Evolutionary conservation across 1,140 invertebrate species (phyloP).

Genomic region (Bombus superbus): DNA sequence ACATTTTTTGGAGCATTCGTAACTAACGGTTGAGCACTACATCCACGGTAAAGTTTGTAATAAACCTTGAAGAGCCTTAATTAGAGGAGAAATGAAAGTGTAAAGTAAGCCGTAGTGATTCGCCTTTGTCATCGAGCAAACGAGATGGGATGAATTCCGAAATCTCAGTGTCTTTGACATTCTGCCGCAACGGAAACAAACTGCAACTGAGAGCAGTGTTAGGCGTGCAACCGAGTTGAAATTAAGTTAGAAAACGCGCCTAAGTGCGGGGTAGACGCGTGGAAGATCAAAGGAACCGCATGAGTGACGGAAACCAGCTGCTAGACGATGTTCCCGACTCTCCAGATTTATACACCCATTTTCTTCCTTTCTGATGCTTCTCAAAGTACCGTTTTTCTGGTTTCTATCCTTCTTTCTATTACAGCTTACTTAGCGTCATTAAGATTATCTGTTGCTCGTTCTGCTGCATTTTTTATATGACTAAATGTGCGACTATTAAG

Average conservation of each 20-base stretch:
- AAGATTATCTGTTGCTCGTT: not conserved
- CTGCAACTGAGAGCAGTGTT: not conserved
- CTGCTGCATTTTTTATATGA: too few relatives aligned
- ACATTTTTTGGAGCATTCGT: not conserved
- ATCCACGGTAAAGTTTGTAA: not conserved
- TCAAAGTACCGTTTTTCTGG: conserved; percentile 54
- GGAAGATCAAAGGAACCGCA: conserved; percentile 75
- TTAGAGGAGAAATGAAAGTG: not conserved
- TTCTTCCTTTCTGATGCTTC: conserved; percentile 66
- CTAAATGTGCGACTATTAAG: too few relatives aligned
- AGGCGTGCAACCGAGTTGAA: conserved; percentile 49
- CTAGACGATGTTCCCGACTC: conserved; percentile 67
- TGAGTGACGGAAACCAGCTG: conserved; percentile 79
- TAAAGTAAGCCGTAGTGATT: too few relatives aligned
- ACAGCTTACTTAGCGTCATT: conserved; percentile 17
- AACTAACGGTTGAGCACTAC: not conserved
- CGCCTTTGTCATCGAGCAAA: not conserved
- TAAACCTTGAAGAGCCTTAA: not conserved
- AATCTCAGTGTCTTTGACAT: conserved; percentile 35
- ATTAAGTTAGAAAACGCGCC: conserved; percentile 70
- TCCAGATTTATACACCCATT: conserved; percentile 69
- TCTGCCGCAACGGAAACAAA: conserved; percentile 25
- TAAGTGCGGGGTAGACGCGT: conserved; percentile 72
- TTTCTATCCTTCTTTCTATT: conserved; percentile 21
- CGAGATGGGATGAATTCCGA: conserved; percentile 10